These are phyloP conservation scores for Chrysopa pallens DNA, from an alignment of 1,140 invertebrate species.

Conservation along the genomic window DNA sequence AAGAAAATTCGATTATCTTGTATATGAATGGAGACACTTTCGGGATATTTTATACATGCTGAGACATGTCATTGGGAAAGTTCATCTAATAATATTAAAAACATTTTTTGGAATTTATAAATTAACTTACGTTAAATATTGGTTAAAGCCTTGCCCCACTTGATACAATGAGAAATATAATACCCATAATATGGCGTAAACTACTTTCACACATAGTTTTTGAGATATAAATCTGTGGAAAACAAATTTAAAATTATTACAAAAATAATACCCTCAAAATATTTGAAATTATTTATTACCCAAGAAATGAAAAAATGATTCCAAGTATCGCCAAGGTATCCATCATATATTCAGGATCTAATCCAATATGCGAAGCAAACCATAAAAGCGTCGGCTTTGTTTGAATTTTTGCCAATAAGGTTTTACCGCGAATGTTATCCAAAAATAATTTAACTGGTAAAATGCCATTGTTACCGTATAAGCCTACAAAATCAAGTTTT, in stretches of 20 bases:
- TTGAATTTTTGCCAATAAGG: constrained; percentile 32
- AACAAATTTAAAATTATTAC: constrained; percentile 3
- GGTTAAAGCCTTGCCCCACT: constrained; percentile 61
- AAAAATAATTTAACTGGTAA: constrained; percentile 47
- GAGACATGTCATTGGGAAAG: no score
- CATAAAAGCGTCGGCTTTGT: constrained; percentile 53
- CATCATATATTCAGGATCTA: constrained; percentile 49
- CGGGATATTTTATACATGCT: no score
- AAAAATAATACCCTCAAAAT: no score
- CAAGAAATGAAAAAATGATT: constrained; percentile 41
- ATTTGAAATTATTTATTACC: constrained; percentile 24
- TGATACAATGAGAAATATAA: constrained; percentile 60
- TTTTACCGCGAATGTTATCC: constrained; percentile 24
- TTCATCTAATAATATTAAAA: no score
- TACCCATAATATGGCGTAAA: constrained; percentile 50
- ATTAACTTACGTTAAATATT: constrained; percentile 49
- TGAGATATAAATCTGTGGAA: constrained; percentile 41
- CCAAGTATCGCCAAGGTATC: constrained; percentile 53
- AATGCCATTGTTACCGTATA: constrained; percentile 67
- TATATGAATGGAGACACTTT: no score
- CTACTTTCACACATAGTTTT: constrained; percentile 36
- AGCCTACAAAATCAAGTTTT: constrained; percentile 29
- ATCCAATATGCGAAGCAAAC: constrained; percentile 43
- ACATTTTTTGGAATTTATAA: neutral
- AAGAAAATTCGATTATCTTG: no score